Evolutionary conservation across 2,113 vertebrate species (phyloP), one percentile per base, ranked within the genome.

Genomic region (Otis tarda): DNA sequence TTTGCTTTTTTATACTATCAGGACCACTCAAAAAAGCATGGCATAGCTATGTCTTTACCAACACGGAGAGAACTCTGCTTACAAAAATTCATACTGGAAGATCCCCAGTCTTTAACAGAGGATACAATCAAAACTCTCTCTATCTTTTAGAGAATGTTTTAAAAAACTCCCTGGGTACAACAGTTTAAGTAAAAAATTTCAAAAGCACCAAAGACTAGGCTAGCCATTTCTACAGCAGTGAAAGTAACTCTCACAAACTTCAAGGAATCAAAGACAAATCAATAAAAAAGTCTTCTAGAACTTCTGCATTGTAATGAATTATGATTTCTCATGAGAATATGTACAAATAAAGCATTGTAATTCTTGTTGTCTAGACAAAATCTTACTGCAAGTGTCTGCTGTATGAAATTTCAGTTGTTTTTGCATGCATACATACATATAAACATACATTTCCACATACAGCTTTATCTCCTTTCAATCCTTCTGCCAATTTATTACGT

Each of bases 1-100:
- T 35, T 87, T 30, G 7, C 19, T 61, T 67, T 78, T 45, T n/a
- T 67, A 52, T 31, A 89, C 31, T 47, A 59, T 12, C 28, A 23
- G 15, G 30, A 69, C 35, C 10, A 19, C 30, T 64, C 41, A 52
- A 69, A 87, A 33, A 14, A 75, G 28, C 0, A 0, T 31, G 22
- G 57, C 49, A 52, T 15, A 45, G 25, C 25, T 60, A 55, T 30
- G 8, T 45, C 43, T 59, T 59, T 47, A 64, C 14, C 6, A 22
- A 61, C 16, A 82, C 2, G 65, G 16, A 4, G 59, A 55, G 82
- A 43, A 41, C 14, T 14, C 12, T 18, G 28, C 13, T 88, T 71
- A 79, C 8, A 90, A 85, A 56, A 85, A 78, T 35, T 41, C 14
- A 20, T 14, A 56, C 31, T 52, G 23, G 15, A 56, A 82, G 45